Conservation (phyloP, 2,888 invertebrate species). For the Vandiemenella viatica region DNA sequence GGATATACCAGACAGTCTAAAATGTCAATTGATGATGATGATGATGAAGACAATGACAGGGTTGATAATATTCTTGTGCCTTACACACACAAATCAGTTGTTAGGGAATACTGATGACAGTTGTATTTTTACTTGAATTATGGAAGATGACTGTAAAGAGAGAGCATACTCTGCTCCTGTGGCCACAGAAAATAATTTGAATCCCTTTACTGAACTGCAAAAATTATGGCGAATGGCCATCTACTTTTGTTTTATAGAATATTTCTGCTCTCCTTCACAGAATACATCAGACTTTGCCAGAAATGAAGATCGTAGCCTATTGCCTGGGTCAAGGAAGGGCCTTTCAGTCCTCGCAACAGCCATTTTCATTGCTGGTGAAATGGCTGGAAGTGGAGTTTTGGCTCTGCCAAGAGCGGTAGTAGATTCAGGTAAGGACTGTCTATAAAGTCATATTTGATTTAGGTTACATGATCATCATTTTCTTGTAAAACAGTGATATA, state of each 20-base stretch:
- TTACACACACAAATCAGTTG: no score
- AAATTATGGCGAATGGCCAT: not conserved
- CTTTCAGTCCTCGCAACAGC: slow-evolving; percentile 36
- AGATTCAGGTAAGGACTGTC: slow-evolving; percentile 50
- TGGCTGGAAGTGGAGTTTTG: slow-evolving; percentile 57
- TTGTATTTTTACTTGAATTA: no score
- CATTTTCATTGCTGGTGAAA: slow-evolving; percentile 50
- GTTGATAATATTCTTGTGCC: no score
- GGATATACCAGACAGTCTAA: no score
- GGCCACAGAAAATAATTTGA: no score
- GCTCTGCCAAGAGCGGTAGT: slow-evolving; percentile 48
- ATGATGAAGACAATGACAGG: no score
- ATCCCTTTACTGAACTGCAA: no score
- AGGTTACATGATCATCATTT: not conserved
- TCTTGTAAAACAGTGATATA: no score
- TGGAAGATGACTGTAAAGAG: no score
- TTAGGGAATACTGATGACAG: no score
- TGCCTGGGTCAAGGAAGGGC: slow-evolving; percentile 20
- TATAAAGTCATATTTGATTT: slow-evolving; percentile 11
- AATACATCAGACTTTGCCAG: not conserved
- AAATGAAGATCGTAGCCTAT: not conserved
- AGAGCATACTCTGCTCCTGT: no score
- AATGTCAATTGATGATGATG: no score
- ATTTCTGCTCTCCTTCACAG: not conserved
- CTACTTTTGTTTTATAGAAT: not conserved